phyloP scores from a whole-genome alignment of 2,113 vertebrate species.

The Vombatus ursinus region DNA sequence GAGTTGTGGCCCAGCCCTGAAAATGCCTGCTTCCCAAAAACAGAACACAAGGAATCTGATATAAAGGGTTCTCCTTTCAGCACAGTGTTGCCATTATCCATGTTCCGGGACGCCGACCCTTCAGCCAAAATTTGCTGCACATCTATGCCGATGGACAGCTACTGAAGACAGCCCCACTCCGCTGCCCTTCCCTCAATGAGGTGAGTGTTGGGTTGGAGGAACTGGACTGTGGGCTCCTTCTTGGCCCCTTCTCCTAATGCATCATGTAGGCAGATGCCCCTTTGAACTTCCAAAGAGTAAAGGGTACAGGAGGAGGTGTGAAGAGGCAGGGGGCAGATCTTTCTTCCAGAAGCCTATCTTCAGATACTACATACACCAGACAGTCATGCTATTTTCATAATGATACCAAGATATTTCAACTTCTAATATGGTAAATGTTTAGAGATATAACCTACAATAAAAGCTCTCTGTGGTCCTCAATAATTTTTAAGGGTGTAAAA shows the following conservation, averaged over 20 bases:
- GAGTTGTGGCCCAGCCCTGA: not conserved
- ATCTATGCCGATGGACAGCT: constrained; percentile 92
- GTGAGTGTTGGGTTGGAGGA: constrained; percentile 76
- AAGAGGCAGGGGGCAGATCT: not conserved
- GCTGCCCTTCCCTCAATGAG: constrained; percentile 95
- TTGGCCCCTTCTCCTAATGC: not conserved
- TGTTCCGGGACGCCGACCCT: constrained; percentile 91
- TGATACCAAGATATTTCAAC: not conserved
- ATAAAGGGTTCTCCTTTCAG: constrained; percentile 74
- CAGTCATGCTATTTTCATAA: not conserved
- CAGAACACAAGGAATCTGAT: not conserved
- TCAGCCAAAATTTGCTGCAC: constrained; percentile 94
- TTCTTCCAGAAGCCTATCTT: not conserved
- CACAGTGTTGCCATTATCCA: constrained; percentile 94
- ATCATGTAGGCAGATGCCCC: not conserved
- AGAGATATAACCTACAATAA: not conserved
- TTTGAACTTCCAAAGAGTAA: not conserved
- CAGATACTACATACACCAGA: not conserved
- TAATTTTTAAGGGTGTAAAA: not conserved
- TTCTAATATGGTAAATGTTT: not conserved
- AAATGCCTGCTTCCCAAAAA: not conserved
- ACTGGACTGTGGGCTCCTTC: not conserved
- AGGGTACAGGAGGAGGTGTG: not conserved
- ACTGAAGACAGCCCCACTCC: constrained; percentile 89
- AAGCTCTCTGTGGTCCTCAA: not conserved